phyloP scores from a whole-genome alignment of 2,113 vertebrate genomes.

The Sceloporus undulatus region DNA sequence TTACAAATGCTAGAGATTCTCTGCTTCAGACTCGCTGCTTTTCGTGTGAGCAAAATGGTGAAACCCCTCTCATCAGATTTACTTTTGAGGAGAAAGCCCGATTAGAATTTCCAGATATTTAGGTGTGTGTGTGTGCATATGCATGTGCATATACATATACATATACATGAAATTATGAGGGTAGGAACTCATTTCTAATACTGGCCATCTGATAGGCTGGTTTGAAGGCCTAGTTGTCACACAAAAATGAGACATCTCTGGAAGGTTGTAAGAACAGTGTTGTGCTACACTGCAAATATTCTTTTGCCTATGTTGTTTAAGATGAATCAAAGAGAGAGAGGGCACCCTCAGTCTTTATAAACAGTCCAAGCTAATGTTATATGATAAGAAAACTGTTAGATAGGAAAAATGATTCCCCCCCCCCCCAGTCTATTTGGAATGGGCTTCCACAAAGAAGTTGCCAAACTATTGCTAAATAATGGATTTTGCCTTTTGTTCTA shows the following conservation, averaged over 20 bases:
- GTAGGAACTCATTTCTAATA: not conserved
- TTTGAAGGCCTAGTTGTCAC: not conserved
- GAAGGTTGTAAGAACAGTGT: not conserved
- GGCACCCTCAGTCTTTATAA: not conserved
- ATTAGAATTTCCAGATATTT: too few relatives aligned
- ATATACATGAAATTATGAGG: too few relatives aligned
- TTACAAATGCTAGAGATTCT: too few relatives aligned
- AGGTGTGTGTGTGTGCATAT: not conserved
- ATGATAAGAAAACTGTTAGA: not conserved
- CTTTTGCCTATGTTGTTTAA: conserved; percentile 15
- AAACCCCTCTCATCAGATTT: too few relatives aligned
- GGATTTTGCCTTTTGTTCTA: conserved; percentile 14
- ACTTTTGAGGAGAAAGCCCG: too few relatives aligned
- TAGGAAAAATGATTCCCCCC: conserved; percentile 16
- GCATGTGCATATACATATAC: not conserved
- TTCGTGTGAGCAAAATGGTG: too few relatives aligned
- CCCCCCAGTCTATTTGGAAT: conserved; percentile 46
- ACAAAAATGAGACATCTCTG: not conserved
- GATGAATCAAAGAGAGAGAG: conserved; percentile 14
- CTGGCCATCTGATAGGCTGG: not conserved
- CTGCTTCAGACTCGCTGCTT: too few relatives aligned
- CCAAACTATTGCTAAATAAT: conserved; percentile 53
- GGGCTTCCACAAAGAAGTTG: not conserved
- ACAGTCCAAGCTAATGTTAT: not conserved
- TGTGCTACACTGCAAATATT: not conserved